phyloP scores from a whole-genome alignment of 2,888 invertebrate genomes.

The Eurois occulta region DNA sequence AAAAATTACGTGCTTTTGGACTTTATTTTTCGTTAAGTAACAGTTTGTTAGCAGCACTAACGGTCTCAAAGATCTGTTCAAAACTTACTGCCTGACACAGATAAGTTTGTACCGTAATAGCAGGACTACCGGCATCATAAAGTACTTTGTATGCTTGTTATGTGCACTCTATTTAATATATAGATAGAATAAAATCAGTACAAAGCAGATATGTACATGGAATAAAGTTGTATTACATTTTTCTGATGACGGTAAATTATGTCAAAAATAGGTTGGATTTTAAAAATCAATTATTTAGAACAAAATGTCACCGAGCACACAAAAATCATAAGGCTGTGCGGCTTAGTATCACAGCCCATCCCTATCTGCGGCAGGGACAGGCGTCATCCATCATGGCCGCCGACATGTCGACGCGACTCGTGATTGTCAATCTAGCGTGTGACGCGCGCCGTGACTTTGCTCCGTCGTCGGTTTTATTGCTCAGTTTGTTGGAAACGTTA shows the following conservation, averaged over 20 bases:
- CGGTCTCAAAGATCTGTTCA: neutral
- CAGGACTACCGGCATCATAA: neutral
- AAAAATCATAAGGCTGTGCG: constrained; percentile 43
- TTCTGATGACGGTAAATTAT: neutral
- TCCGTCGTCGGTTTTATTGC: constrained; percentile 72
- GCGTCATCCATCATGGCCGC: constrained; percentile 76
- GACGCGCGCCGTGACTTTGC: constrained; percentile 72
- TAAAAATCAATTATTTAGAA: neutral
- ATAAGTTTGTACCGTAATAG: neutral
- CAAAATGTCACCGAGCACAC: neutral
- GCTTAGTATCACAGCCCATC: constrained; percentile 55
- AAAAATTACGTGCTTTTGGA: neutral
- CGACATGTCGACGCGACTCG: constrained; percentile 74
- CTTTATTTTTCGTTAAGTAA: neutral
- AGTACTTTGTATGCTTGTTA: constrained; percentile 6
- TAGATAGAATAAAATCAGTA: neutral
- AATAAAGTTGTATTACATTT: neutral
- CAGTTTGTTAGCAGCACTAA: constrained; percentile 8
- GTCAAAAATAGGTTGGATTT: neutral
- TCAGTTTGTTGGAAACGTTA: constrained; percentile 69
- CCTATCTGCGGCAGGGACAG: constrained; percentile 63
- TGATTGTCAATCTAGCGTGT: constrained; percentile 80
- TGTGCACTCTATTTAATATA: neutral
- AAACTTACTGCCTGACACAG: neutral
- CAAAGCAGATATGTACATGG: neutral